Conservation (phyloP, 2,797 vertebrate genomes). For the Cryptoblepharus egeriae region DNA sequence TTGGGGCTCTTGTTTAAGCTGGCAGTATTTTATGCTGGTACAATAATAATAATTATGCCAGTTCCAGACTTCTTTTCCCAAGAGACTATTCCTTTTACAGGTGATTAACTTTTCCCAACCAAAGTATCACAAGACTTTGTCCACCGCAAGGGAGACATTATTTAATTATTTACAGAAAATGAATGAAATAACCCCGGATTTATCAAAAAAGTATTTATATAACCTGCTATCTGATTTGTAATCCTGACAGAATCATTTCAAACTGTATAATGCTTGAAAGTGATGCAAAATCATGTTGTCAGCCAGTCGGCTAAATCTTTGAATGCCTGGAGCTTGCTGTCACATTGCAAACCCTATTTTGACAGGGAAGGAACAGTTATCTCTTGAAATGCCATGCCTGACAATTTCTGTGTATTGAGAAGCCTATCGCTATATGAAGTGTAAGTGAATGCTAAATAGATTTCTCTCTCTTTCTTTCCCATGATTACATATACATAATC, state of each 20-base stretch:
- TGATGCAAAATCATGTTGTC: background rate
- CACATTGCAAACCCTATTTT: background rate
- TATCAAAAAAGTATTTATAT: background rate
- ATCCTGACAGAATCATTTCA: constrained; percentile 11
- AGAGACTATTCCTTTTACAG: background rate
- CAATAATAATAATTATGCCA: background rate
- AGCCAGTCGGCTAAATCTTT: constrained; percentile 32
- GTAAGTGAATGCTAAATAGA: constrained; percentile 46
- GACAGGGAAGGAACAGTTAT: constrained; percentile 58
- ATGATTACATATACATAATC: too few species aligned
- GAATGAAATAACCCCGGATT: background rate
- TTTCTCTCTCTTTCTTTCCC: too few species aligned
- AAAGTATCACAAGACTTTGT: too few species aligned
- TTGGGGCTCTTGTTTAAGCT: too few species aligned
- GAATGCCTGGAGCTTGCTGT: constrained; percentile 33
- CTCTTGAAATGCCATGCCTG: constrained; percentile 36
- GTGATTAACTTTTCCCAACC: background rate
- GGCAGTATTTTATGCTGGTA: background rate
- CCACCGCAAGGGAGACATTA: background rate
- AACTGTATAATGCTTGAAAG: constrained; percentile 10
- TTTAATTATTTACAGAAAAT: background rate
- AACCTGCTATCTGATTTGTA: background rate
- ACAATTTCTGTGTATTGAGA: constrained; percentile 44
- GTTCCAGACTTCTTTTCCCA: background rate
- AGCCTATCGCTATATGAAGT: constrained; percentile 51